Conservation (phyloP, 64 coral and sea anemone genomes). For the Montipora efflorescens region DNA sequence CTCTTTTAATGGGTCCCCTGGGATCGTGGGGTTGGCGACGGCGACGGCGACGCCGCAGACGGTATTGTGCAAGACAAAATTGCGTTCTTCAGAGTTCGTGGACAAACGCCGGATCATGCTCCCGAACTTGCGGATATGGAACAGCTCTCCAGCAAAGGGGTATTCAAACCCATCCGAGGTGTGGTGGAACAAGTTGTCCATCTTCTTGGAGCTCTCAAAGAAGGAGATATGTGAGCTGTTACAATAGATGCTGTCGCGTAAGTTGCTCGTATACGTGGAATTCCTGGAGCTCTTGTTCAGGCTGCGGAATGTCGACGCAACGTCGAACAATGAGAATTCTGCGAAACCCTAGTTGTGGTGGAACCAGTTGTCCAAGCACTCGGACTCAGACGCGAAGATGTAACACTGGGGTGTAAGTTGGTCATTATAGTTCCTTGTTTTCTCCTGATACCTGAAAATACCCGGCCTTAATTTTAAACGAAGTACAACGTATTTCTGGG, state of each 20-base stretch:
- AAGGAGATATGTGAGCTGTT: background rate
- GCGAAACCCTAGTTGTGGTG: conserved; percentile 27
- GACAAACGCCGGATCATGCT: background rate
- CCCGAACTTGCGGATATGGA: conserved; percentile 10
- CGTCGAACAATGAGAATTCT: conserved; percentile 34
- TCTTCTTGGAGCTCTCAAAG: too few species aligned
- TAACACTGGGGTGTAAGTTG: conserved; percentile 69
- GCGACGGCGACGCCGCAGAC: background rate
- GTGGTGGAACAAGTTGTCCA: background rate
- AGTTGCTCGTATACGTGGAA: conserved; percentile 57
- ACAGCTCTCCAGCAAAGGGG: background rate
- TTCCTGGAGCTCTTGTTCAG: conserved; percentile 56
- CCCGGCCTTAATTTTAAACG: too few species aligned
- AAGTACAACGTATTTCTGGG: too few species aligned
- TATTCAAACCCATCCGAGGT: background rate
- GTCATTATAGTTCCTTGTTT: background rate
- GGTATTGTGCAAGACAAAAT: background rate
- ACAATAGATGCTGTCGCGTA: conserved; percentile 63
- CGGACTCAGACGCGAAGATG: conserved; percentile 34
- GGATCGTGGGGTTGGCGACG: background rate
- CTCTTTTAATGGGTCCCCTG: background rate
- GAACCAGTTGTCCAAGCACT: conserved; percentile 46
- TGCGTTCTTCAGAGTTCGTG: background rate
- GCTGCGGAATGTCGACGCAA: conserved; percentile 57
- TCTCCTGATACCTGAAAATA: background rate